Evolutionary conservation across 2,888 invertebrate species (phyloP), one percentile per base, ranked within the genome.

Genomic region (Tenthredo notha): DNA sequence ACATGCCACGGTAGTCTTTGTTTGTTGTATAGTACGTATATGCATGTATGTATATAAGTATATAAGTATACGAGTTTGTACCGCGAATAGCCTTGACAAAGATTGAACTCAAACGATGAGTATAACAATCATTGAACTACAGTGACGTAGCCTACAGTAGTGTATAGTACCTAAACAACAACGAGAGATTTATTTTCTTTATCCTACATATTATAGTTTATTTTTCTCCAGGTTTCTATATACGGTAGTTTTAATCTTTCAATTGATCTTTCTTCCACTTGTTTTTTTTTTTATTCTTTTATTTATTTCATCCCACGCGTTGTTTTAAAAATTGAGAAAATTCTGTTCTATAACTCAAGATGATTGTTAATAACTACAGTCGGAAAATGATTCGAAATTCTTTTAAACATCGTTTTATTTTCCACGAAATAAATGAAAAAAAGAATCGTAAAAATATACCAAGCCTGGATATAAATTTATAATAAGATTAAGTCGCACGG

Each of bases 81-180:
- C 78, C 88, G 85, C 85, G 87, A 86, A 54, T 74, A 84, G 80
- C 87, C 85, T 87, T 87, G 87, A 85, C 86, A 90, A 89, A 87
- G 89, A 87, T 90, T 90, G 90, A 90, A 90, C 90, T 86, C 90
- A 33, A 86, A 88, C 86, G 87, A 85, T 86, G 90, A 88, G 90
- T 90, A 91, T 90, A 89, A 88, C 87, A 90, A 87, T 89, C 90
- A 91, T 89, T 88, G 86, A 88, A 90, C 88, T 88, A 86, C 86
- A 84, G 15, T 75, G 10, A 50, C 74, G 74, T 75, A 18, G 72
- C 9, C 3, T 50, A 37, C 40, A n/a, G 7, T 10, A 15, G 47
- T 47, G 15, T 12, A 12, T 12, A 12, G 3, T 47, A 61, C 29
- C 15, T 2, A 37, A 29, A 54, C 40, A 87, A 86, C 84, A 77